A percentile compares a stretch with the other conserved stretches of the same genome.
Conservation (phyloP, 1,140 invertebrate species). For the Drosophila nasuta region DNA sequence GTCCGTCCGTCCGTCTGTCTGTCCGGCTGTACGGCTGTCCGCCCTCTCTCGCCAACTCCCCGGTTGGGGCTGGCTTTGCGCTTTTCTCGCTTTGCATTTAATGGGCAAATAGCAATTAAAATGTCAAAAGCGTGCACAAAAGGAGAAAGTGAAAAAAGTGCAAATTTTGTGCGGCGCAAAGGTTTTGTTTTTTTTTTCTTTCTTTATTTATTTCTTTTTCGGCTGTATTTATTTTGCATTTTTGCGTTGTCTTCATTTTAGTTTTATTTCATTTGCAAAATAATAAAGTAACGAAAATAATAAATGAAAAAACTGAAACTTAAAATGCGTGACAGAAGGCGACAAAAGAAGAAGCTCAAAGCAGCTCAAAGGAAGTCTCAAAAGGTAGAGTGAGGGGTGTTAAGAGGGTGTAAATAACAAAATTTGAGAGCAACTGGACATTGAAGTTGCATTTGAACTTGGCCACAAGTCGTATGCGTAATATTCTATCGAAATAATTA, state of each 20-base stretch:
- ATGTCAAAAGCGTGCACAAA: constrained; percentile 83
- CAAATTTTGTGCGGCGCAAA: constrained; percentile 65
- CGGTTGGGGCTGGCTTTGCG: constrained; percentile 5
- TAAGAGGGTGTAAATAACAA: too few relatives aligned
- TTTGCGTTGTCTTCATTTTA: constrained; percentile 17
- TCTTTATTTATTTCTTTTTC: constrained; percentile 9
- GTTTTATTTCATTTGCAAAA: constrained; percentile 20
- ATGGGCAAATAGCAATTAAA: constrained; percentile 81
- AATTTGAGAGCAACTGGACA: neutral
- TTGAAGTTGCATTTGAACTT: constrained; percentile 40
- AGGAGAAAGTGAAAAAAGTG: constrained; percentile 80
- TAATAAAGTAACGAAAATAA: too few relatives aligned
- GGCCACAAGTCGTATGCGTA: constrained; percentile 51
- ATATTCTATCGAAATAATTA: constrained; percentile 31
- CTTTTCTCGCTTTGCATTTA: constrained; percentile 54
- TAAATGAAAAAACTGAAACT: constrained; percentile 22
- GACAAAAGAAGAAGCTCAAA: too few relatives aligned
- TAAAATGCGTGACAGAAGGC: constrained; percentile 53
- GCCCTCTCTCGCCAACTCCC: constrained; percentile 8
- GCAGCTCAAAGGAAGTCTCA: too few relatives aligned
- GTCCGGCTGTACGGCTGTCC: neutral
- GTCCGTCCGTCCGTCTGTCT: neutral
- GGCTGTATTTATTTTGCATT: neutral
- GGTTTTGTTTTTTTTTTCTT: constrained; percentile 45
- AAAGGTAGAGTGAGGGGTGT: neutral